Percentiles rank a stretch among this genome's conserved stretches.
Conservation (phyloP, 2,888 invertebrate genomes). For the Netelia virgata region DNA sequence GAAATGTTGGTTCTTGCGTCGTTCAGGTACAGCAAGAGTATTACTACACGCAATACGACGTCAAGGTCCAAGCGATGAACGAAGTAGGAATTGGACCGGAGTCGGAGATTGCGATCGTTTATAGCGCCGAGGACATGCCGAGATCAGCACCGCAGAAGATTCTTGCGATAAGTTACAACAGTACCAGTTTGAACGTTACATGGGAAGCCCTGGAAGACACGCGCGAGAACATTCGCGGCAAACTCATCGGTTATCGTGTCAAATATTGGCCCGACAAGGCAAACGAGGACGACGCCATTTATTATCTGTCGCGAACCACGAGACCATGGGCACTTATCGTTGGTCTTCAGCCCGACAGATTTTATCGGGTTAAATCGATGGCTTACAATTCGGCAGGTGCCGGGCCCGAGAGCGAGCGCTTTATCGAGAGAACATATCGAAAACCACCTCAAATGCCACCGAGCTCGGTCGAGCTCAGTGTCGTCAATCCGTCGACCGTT, state of each 20-base stretch:
- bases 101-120: constrained; percentile 91
- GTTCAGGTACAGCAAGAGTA: constrained; percentile 90
- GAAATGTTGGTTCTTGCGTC: constrained; percentile 92
- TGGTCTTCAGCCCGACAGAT: constrained; percentile 96
- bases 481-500: constrained; percentile 94
- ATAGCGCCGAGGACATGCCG: constrained; percentile 97
- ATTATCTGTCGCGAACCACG: constrained; percentile 93
- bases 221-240: constrained; percentile 94
- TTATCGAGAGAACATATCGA: constrained; percentile 93
- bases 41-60: constrained; percentile 94
- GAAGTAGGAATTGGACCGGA: constrained; percentile 93
- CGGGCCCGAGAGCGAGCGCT: constrained; percentile 97
- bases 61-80: constrained; percentile 94
- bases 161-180: constrained; percentile 92
- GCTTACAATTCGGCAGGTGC: constrained; percentile 98
- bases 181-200: constrained; percentile 96
- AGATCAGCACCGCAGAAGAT: constrained; percentile 94
- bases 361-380: constrained; percentile 97
- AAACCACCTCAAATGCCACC: constrained; percentile 98
- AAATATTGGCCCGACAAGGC: constrained; percentile 95
- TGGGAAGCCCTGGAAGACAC: constrained; percentile 95
- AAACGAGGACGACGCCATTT: constrained; percentile 92
- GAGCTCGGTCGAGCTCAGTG: constrained; percentile 94
- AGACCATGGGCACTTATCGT: constrained; percentile 96
- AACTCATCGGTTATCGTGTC: constrained; percentile 96